Conservation (phyloP, 2,113 vertebrate genomes). For the Bothrops jararaca region DNA sequence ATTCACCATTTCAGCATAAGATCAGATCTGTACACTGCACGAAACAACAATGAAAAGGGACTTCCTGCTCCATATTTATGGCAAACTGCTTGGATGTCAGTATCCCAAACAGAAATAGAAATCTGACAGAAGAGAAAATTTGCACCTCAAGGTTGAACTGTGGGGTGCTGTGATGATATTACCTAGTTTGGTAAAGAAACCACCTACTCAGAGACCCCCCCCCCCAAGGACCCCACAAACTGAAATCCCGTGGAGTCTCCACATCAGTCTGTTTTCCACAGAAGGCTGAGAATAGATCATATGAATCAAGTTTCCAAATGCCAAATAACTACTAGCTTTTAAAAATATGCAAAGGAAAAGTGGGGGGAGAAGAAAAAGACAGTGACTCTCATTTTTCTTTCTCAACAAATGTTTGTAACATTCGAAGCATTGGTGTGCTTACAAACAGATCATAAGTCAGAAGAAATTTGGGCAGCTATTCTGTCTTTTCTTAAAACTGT, state of each 20-base stretch:
- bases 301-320: not conserved
- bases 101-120: not conserved
- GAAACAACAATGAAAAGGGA: not conserved
- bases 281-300: not conserved
- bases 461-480: not conserved
- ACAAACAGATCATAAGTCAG: not conserved
- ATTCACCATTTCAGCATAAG: not conserved
- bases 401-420: not conserved
- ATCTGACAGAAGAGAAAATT: not conserved
- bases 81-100: not conserved
- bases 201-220: not conserved
- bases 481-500: not conserved
- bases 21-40: not conserved
- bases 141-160: not conserved
- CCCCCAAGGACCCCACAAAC: not conserved
- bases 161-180: not conserved
- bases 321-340: not conserved
- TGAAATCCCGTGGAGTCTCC: not conserved
- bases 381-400: not conserved
- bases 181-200: not conserved
- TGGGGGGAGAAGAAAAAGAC: not conserved
- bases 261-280: not conserved
- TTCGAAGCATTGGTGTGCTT: not conserved
- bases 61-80: not conserved
- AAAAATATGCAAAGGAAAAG: not conserved